A percentile compares a stretch with the other conserved stretches of the same genome.
Evolutionary conservation across 2,888 invertebrate genomes (phyloP).

Genomic region (Acronicta leporina): DNA sequence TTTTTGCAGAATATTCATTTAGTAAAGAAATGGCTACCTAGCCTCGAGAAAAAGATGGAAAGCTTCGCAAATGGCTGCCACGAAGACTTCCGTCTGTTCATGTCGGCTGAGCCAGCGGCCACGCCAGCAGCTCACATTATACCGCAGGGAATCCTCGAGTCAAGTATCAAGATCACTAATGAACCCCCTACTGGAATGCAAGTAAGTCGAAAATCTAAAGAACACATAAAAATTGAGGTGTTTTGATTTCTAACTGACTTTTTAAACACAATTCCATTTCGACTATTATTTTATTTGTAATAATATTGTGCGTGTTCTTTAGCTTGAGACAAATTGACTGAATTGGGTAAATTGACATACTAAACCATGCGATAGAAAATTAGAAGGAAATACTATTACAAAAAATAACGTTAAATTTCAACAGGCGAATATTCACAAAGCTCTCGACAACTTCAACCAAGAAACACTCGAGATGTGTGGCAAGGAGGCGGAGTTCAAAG

Average conservation of each 20-base stretch:
- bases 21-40: conserved; percentile 97
- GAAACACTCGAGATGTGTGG: conserved; percentile 98
- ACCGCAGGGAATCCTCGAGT: conserved; percentile 98
- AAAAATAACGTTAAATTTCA: conserved; percentile 55
- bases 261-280: too few relatives aligned
- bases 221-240: neutral
- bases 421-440: conserved; percentile 97
- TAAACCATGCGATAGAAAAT: too few relatives aligned
- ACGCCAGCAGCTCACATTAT: conserved; percentile 96
- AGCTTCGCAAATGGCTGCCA: conserved; percentile 94
- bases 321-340: too few relatives aligned
- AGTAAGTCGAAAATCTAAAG: conserved; percentile 58
- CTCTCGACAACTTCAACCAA: conserved; percentile 97
- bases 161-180: conserved; percentile 99
- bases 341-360: too few relatives aligned
- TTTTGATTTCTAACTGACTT: too few relatives aligned
- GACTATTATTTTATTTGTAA: too few relatives aligned
- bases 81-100: conserved; percentile 94
- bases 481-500: conserved; percentile 98
- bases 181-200: conserved; percentile 99
- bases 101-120: conserved; percentile 98
- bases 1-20: conserved; percentile 95
- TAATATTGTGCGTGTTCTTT: too few relatives aligned
- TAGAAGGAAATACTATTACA: too few relatives aligned
- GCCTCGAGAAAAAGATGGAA: conserved; percentile 97